These are phyloP conservation scores for Cichladusa arquata DNA, from an alignment of 2,113 vertebrate genomes.

Conservation along the genomic window DNA sequence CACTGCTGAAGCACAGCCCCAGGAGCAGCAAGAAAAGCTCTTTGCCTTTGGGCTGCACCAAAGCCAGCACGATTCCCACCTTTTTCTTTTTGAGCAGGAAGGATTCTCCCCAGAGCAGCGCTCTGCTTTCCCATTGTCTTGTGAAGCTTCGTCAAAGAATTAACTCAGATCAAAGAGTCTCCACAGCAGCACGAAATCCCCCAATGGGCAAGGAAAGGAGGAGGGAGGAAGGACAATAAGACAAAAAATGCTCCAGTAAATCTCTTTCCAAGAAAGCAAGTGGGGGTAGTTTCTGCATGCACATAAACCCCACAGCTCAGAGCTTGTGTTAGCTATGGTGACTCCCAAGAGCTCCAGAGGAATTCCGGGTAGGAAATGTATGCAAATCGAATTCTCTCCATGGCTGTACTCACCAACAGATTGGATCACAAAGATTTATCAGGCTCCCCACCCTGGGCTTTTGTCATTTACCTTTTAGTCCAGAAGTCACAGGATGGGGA, in stretches of 20 bases:
- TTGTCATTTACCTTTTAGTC: not conserved
- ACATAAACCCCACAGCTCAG: not conserved
- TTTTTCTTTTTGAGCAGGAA: not conserved
- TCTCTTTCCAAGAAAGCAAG: slow-evolving; percentile 12
- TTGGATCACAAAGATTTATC: not conserved
- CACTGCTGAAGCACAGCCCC: not conserved
- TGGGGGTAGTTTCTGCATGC: not conserved
- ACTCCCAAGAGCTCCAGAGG: not conserved
- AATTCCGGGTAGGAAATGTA: slow-evolving; percentile 48
- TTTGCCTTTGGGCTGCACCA: not conserved
- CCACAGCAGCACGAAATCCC: not conserved
- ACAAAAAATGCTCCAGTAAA: slow-evolving; percentile 4
- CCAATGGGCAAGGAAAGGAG: not conserved
- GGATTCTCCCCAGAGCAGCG: not conserved
- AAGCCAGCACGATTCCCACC: rapidly evolving
- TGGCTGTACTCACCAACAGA: not conserved
- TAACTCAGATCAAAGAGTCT: slow-evolving; percentile 36
- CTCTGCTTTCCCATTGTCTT: not conserved
- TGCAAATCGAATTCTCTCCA: slow-evolving; percentile 26
- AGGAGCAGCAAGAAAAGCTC: not conserved
- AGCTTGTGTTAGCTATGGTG: slow-evolving; percentile 33
- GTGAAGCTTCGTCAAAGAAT: slow-evolving; percentile 15
- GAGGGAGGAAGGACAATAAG: not conserved
- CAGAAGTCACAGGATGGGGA: not conserved
- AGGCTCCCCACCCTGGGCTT: not conserved